phyloP scores from a whole-genome alignment of 1,140 invertebrate genomes.

The Oryctes rhinoceros region DNA sequence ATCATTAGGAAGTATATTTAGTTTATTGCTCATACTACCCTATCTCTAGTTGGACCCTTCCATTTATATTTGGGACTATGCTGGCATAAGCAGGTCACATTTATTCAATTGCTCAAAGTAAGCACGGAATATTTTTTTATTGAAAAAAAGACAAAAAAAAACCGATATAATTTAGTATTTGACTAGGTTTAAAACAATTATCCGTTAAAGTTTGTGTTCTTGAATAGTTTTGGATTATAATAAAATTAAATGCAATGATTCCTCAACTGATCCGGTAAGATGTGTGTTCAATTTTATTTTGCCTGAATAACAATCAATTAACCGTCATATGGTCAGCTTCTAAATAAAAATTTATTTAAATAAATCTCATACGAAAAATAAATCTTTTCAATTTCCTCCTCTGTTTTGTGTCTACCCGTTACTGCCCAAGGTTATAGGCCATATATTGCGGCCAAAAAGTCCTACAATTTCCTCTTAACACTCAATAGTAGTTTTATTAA shows the following conservation, averaged over 20 bases:
- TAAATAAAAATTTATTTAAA: not conserved
- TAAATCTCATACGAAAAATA: constrained; percentile 6
- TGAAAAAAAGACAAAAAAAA: constrained; percentile 7
- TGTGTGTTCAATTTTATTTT: constrained; percentile 32
- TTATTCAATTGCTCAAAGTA: constrained; percentile 31
- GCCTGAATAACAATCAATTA: constrained; percentile 34
- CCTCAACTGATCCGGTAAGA: constrained; percentile 18
- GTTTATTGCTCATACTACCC: constrained; percentile 32
- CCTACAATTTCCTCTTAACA: constrained; percentile 1
- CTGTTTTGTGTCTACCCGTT: not conserved
- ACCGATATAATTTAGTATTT: not conserved
- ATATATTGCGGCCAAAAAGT: constrained; percentile 3
- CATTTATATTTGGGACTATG: constrained; percentile 43
- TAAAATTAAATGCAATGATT: constrained; percentile 30
- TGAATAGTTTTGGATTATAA: constrained; percentile 32
- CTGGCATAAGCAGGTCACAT: constrained; percentile 36
- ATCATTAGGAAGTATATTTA: not conserved
- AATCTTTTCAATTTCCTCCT: not conserved
- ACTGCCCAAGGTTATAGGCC: not conserved
- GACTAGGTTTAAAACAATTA: not conserved
- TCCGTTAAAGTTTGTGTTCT: constrained; percentile 13
- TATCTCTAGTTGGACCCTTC: constrained; percentile 43
- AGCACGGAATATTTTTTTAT: not conserved
- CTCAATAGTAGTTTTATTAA: constrained; percentile 20
- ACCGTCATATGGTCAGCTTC: not conserved